Conservation (phyloP, 37 sponge, comb jelly and placozoan genomes). For the Haliclona indistincta region DNA sequence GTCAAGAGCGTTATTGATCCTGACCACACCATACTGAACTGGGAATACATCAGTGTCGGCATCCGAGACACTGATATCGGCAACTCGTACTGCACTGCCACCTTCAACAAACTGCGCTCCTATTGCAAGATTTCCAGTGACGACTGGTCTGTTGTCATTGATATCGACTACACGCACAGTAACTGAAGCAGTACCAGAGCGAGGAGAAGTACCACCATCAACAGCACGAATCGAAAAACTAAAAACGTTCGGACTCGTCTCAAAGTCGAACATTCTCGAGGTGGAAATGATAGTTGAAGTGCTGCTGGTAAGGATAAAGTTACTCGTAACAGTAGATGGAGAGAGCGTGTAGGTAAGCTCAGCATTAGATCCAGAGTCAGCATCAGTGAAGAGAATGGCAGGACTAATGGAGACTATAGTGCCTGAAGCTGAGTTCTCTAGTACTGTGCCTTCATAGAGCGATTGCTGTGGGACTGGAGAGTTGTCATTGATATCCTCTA, state of each 20-base stretch:
- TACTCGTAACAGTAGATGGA: conserved; percentile 1
- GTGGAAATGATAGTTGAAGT: conserved; percentile 37
- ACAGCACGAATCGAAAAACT: conserved; percentile 47
- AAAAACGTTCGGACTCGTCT: conserved; percentile 20
- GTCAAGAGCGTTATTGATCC: conserved; percentile 44
- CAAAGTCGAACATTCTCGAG: conserved; percentile 56
- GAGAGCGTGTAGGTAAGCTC: conserved; percentile 31
- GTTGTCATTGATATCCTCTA: conserved; percentile 63
- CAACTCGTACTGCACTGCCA: conserved; percentile 22
- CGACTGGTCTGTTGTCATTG: conserved; percentile 72
- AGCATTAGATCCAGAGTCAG: conserved; percentile 51
- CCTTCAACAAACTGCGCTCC: conserved; percentile 37
- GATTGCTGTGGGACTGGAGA: conserved; percentile 27
- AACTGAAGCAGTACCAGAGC: conserved; percentile 31
- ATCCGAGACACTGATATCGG: conserved; percentile 41
- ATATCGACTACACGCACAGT: conserved; percentile 37
- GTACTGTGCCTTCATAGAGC: conserved; percentile 20
- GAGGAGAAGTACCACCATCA: conserved; percentile 39
- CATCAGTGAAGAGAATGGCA: conserved; percentile 51
- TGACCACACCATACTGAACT: conserved; percentile 53
- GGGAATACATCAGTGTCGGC: conserved; percentile 31
- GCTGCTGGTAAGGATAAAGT: not conserved
- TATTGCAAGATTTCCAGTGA: not conserved
- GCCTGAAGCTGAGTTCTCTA: conserved; percentile 26
- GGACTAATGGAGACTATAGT: conserved; percentile 15